These are phyloP conservation scores for Metopia argyrocephala DNA, from an alignment of 2,888 invertebrate genomes.

Conservation along the genomic window DNA sequence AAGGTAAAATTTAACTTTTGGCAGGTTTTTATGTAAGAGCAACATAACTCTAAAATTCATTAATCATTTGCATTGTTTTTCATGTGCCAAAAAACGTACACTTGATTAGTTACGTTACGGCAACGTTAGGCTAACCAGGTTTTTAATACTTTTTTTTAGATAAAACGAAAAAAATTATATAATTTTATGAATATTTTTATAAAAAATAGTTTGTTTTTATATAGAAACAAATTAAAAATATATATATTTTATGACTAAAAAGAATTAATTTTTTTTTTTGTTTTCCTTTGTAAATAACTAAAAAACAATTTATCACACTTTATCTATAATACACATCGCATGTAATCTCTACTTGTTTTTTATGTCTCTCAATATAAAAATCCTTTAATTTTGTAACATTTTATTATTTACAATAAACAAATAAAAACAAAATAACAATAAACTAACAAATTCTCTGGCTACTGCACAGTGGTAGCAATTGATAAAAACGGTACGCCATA, in stretches of 20 bases:
- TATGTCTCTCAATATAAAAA: slow-evolving; percentile 28
- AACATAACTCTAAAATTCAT: too few relatives aligned
- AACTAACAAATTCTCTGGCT: background rate
- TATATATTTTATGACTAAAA: background rate
- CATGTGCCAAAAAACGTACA: too few relatives aligned
- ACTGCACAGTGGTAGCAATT: too few relatives aligned
- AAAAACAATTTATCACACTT: slow-evolving; percentile 49
- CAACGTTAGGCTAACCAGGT: too few relatives aligned
- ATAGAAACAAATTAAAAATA: background rate
- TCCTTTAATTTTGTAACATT: slow-evolving; percentile 44
- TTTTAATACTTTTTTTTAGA: too few relatives aligned
- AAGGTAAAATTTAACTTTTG: too few relatives aligned
- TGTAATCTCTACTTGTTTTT: slow-evolving; percentile 20
- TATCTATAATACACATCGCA: slow-evolving; percentile 49
- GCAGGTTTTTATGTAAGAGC: too few relatives aligned
- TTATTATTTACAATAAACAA: slow-evolving; percentile 38
- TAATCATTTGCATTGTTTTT: too few relatives aligned
- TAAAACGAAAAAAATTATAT: too few relatives aligned
- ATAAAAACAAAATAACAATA: slow-evolving; percentile 18
- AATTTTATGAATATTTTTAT: background rate
- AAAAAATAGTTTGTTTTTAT: background rate
- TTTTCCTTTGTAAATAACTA: slow-evolving; percentile 28
- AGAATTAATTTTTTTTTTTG: background rate
- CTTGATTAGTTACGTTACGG: too few relatives aligned
- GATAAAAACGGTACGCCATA: too few relatives aligned